phyloP scores from a whole-genome alignment of 2,113 vertebrate genomes.

The Galbula dea region DNA sequence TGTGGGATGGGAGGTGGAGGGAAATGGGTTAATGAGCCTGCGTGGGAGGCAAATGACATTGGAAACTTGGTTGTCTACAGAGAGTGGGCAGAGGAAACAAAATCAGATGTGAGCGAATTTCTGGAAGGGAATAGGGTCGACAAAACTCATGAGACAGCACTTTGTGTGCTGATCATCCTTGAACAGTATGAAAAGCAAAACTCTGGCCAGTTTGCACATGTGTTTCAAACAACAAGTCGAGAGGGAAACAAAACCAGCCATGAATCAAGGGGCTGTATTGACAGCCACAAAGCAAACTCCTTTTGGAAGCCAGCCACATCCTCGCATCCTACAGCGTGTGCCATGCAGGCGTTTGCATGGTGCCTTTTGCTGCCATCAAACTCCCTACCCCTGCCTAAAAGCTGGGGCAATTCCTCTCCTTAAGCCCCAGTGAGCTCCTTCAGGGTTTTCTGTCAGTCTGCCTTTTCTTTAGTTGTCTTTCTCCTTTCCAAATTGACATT shows the following conservation, averaged over 20 bases:
- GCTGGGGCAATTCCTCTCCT: not conserved
- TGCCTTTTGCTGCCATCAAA: not conserved
- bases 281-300: slow-evolving; percentile 45
- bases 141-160: slow-evolving; percentile 63
- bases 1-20: not conserved
- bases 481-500: not conserved
- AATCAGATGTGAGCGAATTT: slow-evolving; percentile 69
- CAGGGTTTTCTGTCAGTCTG: not conserved
- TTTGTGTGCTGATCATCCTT: slow-evolving; percentile 37
- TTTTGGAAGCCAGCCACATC: slow-evolving; percentile 52
- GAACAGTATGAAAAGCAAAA: slow-evolving; percentile 6
- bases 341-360: not conserved
- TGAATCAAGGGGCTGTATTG: slow-evolving; percentile 47
- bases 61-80: slow-evolving; percentile 71
- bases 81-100: slow-evolving; percentile 74
- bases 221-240: slow-evolving; percentile 34
- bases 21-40: slow-evolving; percentile 49
- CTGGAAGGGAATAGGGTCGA: slow-evolving; percentile 53
- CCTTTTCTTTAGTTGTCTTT: not conserved
- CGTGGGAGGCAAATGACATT: slow-evolving; percentile 70
- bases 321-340: not conserved
- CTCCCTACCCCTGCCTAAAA: slow-evolving; percentile 42
- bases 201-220: slow-evolving; percentile 52
- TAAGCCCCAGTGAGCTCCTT: not conserved
- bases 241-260: slow-evolving; percentile 37